Evolutionary conservation across 2,888 invertebrate species (phyloP).

Genomic region (Blomia tropicalis): DNA sequence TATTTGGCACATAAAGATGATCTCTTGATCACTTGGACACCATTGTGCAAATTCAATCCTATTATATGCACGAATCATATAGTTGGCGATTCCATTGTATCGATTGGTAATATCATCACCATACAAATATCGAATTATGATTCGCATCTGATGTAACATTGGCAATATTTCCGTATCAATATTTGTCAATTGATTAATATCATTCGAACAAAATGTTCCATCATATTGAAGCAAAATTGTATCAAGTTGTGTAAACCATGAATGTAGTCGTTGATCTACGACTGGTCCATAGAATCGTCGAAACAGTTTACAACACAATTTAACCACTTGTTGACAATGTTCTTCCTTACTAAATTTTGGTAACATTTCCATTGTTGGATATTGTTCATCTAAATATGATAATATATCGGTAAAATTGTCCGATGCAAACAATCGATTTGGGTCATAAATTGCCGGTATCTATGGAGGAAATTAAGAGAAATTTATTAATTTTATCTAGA

Average conservation of each 20-base stretch:
- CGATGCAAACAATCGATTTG: neutral
- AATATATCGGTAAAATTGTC: neutral
- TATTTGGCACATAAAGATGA: conserved; percentile 41
- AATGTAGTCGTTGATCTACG: neutral
- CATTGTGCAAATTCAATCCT: conserved; percentile 38
- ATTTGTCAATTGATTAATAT: neutral
- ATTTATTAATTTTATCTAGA: too few relatives aligned
- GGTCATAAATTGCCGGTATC: neutral
- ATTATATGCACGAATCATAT: conserved; percentile 38
- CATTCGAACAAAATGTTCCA: neutral
- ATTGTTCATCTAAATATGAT: neutral
- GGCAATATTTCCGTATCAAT: neutral
- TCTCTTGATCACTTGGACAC: conserved; percentile 43
- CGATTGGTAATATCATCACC: neutral
- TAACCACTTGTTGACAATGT: neutral
- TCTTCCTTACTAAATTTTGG: neutral
- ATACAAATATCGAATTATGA: neutral
- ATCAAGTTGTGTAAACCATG: neutral
- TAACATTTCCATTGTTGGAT: neutral
- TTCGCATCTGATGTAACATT: neutral
- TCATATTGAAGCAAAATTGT: neutral
- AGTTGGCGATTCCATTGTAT: conserved; percentile 33
- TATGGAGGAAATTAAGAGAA: too few relatives aligned
- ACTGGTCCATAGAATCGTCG: neutral
- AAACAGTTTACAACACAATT: neutral